Conservation (phyloP, 1,140 invertebrate species). For the Drosophila ambigua region DNA sequence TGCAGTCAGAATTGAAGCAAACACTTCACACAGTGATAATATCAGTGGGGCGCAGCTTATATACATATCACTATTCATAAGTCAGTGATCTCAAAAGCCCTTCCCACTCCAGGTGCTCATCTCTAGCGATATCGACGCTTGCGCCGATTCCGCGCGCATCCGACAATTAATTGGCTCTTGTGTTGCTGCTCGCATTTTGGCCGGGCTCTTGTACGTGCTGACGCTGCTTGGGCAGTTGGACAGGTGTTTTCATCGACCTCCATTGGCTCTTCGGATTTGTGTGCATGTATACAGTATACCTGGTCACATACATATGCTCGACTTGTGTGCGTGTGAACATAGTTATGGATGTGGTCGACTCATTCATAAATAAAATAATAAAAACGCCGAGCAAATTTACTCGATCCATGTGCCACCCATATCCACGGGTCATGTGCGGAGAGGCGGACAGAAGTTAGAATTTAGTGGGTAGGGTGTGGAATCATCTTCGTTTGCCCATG, state of each 20-base stretch:
- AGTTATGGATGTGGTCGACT: constrained; percentile 9
- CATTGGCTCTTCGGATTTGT: constrained; percentile 15
- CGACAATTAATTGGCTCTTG: constrained; percentile 52
- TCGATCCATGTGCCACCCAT: constrained; percentile 22
- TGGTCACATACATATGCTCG: neutral
- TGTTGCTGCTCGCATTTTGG: constrained; percentile 9
- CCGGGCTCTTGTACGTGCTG: constrained; percentile 4
- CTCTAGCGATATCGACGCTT: constrained; percentile 30
- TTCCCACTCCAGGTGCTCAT: constrained; percentile 6
- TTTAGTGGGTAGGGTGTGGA: constrained; percentile 4
- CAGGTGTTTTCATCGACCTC: constrained; percentile 50
- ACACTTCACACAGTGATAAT: too few relatives aligned
- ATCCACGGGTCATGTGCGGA: constrained; percentile 45
- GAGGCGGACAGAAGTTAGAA: neutral
- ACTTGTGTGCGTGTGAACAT: neutral
- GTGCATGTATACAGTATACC: neutral
- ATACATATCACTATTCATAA: too few relatives aligned
- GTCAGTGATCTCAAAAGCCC: too few relatives aligned
- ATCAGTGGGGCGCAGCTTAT: too few relatives aligned
- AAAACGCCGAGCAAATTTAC: constrained; percentile 34
- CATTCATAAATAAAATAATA: constrained; percentile 71
- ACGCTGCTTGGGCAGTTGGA: constrained; percentile 21
- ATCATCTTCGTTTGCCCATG: constrained; percentile 51
- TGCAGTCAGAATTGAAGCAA: too few relatives aligned
- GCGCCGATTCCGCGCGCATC: constrained; percentile 45